Evolutionary conservation across 1,140 invertebrate genomes (phyloP), one percentile per base, ranked within the genome.

Genomic region (Lepidostoma basale): DNA sequence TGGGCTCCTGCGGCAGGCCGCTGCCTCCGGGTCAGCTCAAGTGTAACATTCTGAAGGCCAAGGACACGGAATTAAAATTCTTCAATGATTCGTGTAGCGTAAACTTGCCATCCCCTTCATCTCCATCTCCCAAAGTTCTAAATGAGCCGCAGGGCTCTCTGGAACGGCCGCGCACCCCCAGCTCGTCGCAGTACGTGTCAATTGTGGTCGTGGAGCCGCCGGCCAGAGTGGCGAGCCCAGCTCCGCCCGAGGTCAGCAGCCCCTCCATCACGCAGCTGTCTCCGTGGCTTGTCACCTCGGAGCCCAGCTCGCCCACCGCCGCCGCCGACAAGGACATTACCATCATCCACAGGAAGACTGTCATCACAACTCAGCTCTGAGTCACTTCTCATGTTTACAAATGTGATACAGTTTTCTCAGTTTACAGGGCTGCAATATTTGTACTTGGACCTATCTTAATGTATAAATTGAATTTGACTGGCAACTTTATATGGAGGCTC

Each of bases 41-140:
- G 81, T 97, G 94, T 80, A 98, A 97, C 83, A 97, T 97, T 77
- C 81, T 96, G 28, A 97, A 97, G 86, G 94, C 91, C 83, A 85
- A 84, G 62, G 77, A 82, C 63, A 79, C 76, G 64, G 79, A 83
- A 75, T 75, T 79, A 5, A 83, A 83, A 68, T 80, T 82, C 28
- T 78, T 82, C 16, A 79, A 80, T 60, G 80, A 82, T 62, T 77
- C 78, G 23, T 78, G 77, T 45, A 79, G 78, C 54, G 78, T 79
- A 18, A 80, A 78, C 67, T 59, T 81, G 6, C 77, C 79, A 3
- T 76, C 78, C 39, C 79, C 77, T 14, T 80, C 79, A 3, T 78
- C 76, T 49, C 80, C 78, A 18, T 82, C 79, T 3, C 80, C 79
- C 0, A 83, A 82, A 74, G 79, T 82, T 30, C 70, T 83, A 14